Base-by-base conservation (phyloP, 2,888 invertebrate genomes). In the Caenorhabditis plicata region DNA sequence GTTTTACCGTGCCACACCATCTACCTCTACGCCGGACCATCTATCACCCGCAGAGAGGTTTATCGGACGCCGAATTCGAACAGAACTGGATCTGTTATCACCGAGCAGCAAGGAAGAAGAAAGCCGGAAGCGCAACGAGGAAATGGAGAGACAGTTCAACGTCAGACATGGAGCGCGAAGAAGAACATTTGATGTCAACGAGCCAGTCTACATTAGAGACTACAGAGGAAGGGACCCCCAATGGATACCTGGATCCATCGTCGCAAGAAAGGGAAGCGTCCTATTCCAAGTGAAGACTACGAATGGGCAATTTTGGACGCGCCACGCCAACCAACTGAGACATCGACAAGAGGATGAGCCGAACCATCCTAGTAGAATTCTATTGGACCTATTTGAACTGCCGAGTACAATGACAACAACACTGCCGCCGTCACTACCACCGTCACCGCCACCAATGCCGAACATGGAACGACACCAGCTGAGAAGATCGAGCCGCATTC, bases 41-140 rank as follows among this genome's bases (percentile, higher is more conserved):
- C 15, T 11, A 1, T 50, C 55, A 13, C 66, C 62, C 3, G 56
- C 57, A 11, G 60, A 63, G 39, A 42, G 45, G 44, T 58, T 66
- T 32, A 17, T 66, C n/a, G 63, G 63, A 5, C 36, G 58, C n/a
- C 22, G 11, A 13, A 39, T 63, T 7, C 40, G 57, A 13, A 39
- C 53, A 1, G 26, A 26, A 11, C 29, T 63, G 25, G 17, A 19
- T 20, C 29, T 57, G 11, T 29, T 60, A 11, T 33, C 22, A 15
- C 51, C 50, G n/a, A 13, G n/a, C 3, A 13, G n/a, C 3, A 3
- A 17, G 15, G 38, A 25, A 9, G 9, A 4, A 2, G 5, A 13
- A 3, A 27, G 15, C 9, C n/a, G n/a, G 9, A 9, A 13, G 25
- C 7, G 26, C 13, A 23, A 46, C 27, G n/a, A 19, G 5, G 33